Percentiles rank a stretch among this genome's conserved stretches.
Conservation (phyloP, 2,888 invertebrate species). For the Meteorus cinctellus region DNA sequence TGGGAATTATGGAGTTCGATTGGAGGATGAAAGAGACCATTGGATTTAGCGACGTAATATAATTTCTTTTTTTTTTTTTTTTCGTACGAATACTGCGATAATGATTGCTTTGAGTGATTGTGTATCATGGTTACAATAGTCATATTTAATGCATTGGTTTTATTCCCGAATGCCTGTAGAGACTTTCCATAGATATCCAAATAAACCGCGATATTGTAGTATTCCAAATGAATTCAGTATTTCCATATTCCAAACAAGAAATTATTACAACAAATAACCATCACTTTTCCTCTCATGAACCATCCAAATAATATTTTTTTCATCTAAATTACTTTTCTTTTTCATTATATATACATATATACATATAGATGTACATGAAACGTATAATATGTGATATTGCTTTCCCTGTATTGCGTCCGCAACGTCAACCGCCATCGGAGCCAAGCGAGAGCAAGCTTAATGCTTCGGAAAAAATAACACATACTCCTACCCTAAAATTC, state of each 20-base stretch:
- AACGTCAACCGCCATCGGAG: conserved; percentile 52
- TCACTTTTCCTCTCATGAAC: not conserved
- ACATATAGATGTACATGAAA: not conserved
- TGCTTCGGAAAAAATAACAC: conserved; percentile 72
- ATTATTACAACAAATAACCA: no score
- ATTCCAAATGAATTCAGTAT: no score
- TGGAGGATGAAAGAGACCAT: conserved; percentile 40
- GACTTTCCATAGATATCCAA: no score
- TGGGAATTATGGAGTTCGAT: conserved; percentile 39
- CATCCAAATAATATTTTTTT: not conserved
- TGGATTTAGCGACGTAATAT: conserved; percentile 35
- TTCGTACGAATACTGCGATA: conserved; percentile 25
- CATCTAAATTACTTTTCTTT: not conserved
- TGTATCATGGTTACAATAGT: conserved; percentile 23
- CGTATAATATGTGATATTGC: conserved; percentile 13
- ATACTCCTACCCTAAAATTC: conserved; percentile 59
- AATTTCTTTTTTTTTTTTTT: no score
- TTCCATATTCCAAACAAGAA: no score
- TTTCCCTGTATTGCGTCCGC: conserved; percentile 43
- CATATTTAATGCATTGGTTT: not conserved
- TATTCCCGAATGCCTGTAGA: no score
- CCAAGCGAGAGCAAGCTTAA: conserved; percentile 67
- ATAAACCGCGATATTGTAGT: no score
- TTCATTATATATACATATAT: not conserved
- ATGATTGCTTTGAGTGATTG: conserved; percentile 30